phyloP scores from a whole-genome alignment of 1,140 invertebrate genomes.

The Mercenaria mercenaria region DNA sequence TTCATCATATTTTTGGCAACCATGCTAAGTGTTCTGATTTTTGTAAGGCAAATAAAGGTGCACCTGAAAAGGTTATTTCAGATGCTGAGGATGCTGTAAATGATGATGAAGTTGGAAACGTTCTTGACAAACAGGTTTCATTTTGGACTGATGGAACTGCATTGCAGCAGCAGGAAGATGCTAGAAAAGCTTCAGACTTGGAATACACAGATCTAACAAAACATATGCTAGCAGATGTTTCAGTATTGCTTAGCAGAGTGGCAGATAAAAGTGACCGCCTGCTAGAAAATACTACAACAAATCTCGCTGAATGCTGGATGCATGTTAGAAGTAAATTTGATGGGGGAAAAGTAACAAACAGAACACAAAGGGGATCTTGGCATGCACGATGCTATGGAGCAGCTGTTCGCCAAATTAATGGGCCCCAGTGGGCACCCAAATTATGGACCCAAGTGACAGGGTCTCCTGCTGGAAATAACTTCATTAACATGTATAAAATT shows the following conservation, averaged over 20 bases:
- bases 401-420: slow-evolving; percentile 23
- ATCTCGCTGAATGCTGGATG: slow-evolving; percentile 85
- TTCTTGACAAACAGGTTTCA: neutral
- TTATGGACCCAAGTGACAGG: neutral
- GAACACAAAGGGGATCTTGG: slow-evolving; percentile 50
- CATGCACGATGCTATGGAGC: slow-evolving; percentile 44
- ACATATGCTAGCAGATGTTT: neutral
- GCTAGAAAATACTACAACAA: slow-evolving; percentile 84
- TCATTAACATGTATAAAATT: neutral
- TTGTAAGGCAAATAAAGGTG: too few relatives aligned
- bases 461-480: neutral
- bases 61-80: neutral
- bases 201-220: neutral
- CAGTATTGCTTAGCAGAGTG: slow-evolving; percentile 46
- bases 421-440: neutral
- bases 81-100: neutral
- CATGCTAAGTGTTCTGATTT: neutral
- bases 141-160: neutral
- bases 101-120: neutral
- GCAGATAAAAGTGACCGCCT: too few relatives aligned
- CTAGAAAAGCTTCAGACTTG: neutral
- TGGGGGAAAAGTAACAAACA: slow-evolving; percentile 80
- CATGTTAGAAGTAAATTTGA: slow-evolving; percentile 79
- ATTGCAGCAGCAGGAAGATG: neutral
- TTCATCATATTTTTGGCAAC: neutral